Evolutionary conservation across 2,113 vertebrate genomes (phyloP).

Genomic region (Platichthys stellatus): DNA sequence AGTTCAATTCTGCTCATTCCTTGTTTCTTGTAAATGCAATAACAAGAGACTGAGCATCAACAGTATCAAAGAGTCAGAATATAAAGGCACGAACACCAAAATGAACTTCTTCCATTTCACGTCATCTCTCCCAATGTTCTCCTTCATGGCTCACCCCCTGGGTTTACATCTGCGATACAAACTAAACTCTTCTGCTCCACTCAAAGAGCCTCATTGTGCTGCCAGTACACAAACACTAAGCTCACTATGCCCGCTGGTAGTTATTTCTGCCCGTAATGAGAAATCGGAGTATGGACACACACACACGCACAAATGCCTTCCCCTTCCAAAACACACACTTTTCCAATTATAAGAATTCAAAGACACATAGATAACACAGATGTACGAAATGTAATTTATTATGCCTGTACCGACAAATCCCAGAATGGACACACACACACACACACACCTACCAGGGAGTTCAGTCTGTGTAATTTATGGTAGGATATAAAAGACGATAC

Average conservation of each 20-base stretch:
- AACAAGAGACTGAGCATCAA: not conserved
- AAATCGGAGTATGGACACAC: not conserved
- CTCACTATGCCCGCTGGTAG: too few relatives aligned
- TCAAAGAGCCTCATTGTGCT: slow-evolving; percentile 65
- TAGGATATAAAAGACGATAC: slow-evolving; percentile 63
- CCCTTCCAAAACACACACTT: slow-evolving; percentile 22
- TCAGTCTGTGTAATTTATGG: slow-evolving; percentile 56
- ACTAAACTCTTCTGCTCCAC: slow-evolving; percentile 32
- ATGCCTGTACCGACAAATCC: slow-evolving; percentile 18
- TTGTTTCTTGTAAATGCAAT: not conserved
- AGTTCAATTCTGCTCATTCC: not conserved
- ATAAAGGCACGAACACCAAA: slow-evolving; percentile 6
- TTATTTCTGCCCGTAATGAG: too few relatives aligned
- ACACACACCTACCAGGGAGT: slow-evolving; percentile 39
- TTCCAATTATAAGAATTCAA: slow-evolving; percentile 38
- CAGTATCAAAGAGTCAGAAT: not conserved
- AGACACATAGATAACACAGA: slow-evolving; percentile 33
- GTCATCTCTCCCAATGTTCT: slow-evolving; percentile 30
- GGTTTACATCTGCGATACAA: slow-evolving; percentile 49
- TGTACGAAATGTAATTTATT: slow-evolving; percentile 33
- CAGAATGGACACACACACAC: slow-evolving; percentile 20
- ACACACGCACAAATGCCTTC: not conserved
- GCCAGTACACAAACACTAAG: slow-evolving; percentile 6
- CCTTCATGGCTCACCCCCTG: slow-evolving; percentile 30
- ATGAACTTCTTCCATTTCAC: slow-evolving; percentile 39